phyloP scores from a whole-genome alignment of 2,113 vertebrate species.

The Martes martes region DNA sequence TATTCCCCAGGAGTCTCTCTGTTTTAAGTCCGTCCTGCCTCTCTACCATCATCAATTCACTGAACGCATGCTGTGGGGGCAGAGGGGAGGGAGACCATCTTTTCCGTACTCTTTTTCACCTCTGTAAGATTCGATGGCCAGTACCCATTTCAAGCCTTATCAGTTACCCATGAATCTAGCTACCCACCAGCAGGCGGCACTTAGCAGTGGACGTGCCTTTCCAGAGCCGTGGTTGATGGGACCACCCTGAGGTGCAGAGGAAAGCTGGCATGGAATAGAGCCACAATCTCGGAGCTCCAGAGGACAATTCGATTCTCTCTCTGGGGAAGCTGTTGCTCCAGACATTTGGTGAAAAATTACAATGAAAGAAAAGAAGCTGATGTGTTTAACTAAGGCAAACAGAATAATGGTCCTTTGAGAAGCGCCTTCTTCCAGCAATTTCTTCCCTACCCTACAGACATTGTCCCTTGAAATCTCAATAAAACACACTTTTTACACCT shows the following conservation, averaged over 20 bases:
- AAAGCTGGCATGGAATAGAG: not conserved
- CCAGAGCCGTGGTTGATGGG: not conserved
- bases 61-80: conserved; percentile 50
- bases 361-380: not conserved
- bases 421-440: not conserved
- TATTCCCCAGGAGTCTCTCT: conserved; percentile 31
- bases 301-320: not conserved
- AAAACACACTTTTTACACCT: not conserved
- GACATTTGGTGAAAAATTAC: not conserved
- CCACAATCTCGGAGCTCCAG: fast-evolving
- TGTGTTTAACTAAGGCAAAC: not conserved
- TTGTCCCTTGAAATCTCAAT: not conserved
- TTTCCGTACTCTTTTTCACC: conserved; percentile 53
- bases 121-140: conserved; percentile 62
- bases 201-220: not conserved
- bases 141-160: conserved; percentile 40
- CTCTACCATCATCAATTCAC: conserved; percentile 65
- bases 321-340: not conserved
- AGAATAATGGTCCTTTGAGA: not conserved
- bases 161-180: conserved; percentile 71
- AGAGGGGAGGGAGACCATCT: conserved; percentile 21
- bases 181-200: not conserved
- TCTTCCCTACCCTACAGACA: not conserved
- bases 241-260: too few relatives aligned
- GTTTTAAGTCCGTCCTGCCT: conserved; percentile 64